Base-by-base conservation (phyloP, 2,797 vertebrate genomes). In the Halcyon smyrnensis region DNA sequence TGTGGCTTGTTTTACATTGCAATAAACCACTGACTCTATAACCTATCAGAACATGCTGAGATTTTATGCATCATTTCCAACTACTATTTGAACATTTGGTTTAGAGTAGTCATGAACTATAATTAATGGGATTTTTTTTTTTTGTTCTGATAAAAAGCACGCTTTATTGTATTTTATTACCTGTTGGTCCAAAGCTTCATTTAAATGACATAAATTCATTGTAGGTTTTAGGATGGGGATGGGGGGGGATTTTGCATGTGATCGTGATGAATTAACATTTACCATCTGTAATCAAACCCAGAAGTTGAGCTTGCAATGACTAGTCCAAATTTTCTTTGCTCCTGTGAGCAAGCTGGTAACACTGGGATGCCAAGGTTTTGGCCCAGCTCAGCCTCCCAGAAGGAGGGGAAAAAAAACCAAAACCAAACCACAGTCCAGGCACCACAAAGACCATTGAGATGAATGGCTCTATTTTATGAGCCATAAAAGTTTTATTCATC, bases 401-500 rank as follows among this genome's bases (percentile, higher is more conserved):
- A 88, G 76, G 36, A 80, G 21, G 11, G 4, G 15, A 4, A 5
- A 18, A 67, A 39, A 39, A 74, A 36, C 7, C 34, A 36, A 71
- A 30, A 34, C 27, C 27, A 28, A 28, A 12, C 15, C 27, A 53
- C 50, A 88, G 82, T 76, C 95, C 95, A 97, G 90, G 97, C 96
- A 97, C 97, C 97, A 98, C 98, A 98, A 98, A 98, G 98, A 97
- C 97, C 97, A 97, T 96, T 97, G 98, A 98, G 98, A 99, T 98
- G 98, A 99, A 99, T 99, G 97, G 96, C 98, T 98, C 98, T 99
- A 98, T 99, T 99, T 99, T 99, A 99, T 99, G 99, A 99, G 99
- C 99, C 99, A 99, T 99, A 99, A 99, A 99, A 99, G 98, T 99
- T 99, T 99, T 99, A 99, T 99, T 99, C 99, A 99, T 99, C 99